Percentiles rank a stretch among this genome's conserved stretches.
Conservation (phyloP, 2,888 invertebrate species). For the Brachyptera putata region DNA sequence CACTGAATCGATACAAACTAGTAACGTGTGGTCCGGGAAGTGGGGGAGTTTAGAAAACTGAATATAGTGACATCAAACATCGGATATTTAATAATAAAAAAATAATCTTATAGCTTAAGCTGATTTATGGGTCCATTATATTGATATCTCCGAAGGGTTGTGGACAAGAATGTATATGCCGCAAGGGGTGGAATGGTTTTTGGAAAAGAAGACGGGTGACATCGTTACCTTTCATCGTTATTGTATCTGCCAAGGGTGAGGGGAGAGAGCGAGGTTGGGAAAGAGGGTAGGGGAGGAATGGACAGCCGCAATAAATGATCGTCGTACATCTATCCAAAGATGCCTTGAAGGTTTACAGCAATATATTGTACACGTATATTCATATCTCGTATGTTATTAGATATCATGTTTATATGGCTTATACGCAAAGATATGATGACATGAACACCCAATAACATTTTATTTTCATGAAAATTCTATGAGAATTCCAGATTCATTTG, state of each 20-base stretch:
- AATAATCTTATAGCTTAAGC: conserved; percentile 13
- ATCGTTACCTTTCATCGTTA: conserved; percentile 20
- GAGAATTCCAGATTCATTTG: no score
- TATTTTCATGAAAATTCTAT: neutral
- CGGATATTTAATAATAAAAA: conserved; percentile 17
- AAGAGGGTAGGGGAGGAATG: neutral
- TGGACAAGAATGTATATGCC: neutral
- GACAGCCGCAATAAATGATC: neutral
- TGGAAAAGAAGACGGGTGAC: neutral
- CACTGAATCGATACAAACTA: no score
- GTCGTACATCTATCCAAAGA: no score
- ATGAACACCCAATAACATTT: neutral
- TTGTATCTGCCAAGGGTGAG: neutral
- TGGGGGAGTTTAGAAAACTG: no score
- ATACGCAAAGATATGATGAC: no score
- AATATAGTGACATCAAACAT: neutral
- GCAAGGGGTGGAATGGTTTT: neutral
- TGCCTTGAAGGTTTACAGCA: no score
- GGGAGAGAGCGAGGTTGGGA: neutral
- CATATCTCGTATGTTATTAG: neutral
- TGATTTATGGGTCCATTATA: conserved; percentile 20
- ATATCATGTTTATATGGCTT: neutral
- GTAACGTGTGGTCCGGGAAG: no score
- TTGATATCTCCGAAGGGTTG: conserved; percentile 9
- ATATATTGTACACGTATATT: no score